These are phyloP conservation scores for Spodoptera litura DNA, from an alignment of 1,140 invertebrate genomes.

Conservation along the genomic window DNA sequence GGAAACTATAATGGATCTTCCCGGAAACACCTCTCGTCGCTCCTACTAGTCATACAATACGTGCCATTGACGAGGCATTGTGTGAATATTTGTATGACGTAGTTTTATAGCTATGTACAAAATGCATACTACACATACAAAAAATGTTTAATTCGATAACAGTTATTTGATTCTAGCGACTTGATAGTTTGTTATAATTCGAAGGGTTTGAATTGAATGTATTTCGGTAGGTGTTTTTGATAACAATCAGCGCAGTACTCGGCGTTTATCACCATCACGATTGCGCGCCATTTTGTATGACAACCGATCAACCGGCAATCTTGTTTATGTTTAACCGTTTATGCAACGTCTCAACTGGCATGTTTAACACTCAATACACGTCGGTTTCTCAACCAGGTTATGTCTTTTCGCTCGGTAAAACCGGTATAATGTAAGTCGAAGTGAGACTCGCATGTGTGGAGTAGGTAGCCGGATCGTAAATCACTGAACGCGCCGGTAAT, in stretches of 20 bases:
- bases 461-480: conserved; percentile 76
- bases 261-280: conserved; percentile 11
- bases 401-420: conserved; percentile 68
- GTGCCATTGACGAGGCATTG: conserved; percentile 25
- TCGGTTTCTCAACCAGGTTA: conserved; percentile 71
- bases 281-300: conserved; percentile 34
- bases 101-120: not conserved
- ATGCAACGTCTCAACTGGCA: conserved; percentile 62
- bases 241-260: not conserved
- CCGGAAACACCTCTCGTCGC: conserved; percentile 44
- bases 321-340: conserved; percentile 63
- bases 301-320: conserved; percentile 53
- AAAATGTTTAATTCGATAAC: no score
- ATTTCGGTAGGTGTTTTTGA: not conserved
- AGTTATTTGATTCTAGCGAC: not conserved
- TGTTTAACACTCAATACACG: conserved; percentile 77
- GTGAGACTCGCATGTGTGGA: conserved; percentile 57
- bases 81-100: conserved; percentile 14
- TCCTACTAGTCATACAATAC: conserved; percentile 29
- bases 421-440: conserved; percentile 63
- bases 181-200: not conserved
- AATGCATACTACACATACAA: not conserved
- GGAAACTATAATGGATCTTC: conserved; percentile 51
- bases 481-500: conserved; percentile 76
- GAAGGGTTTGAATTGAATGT: not conserved